Conservation (phyloP, 2,113 vertebrate species). For the Micronycteris hirsuta region DNA sequence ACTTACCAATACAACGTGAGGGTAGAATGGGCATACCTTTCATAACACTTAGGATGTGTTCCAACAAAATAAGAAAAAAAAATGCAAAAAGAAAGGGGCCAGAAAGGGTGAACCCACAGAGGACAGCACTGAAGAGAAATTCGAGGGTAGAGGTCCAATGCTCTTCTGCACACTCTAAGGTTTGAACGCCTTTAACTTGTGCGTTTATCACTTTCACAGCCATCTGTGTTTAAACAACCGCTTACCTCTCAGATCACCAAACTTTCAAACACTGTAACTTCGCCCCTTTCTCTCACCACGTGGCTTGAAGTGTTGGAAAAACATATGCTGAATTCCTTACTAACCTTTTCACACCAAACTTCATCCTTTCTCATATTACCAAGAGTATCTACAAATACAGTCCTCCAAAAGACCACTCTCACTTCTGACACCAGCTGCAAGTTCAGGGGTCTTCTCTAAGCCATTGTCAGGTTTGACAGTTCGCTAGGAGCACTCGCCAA, state of each 20-base stretch:
- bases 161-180: neutral
- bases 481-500: neutral
- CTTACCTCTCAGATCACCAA: neutral
- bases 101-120: neutral
- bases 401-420: neutral
- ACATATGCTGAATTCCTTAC: neutral
- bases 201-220: neutral
- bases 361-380: neutral
- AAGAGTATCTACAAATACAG: neutral
- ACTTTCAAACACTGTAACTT: neutral
- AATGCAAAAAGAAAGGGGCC: neutral
- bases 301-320: neutral
- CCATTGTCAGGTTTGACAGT: neutral
- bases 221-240: neutral
- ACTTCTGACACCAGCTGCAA: neutral
- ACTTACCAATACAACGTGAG: rapidly evolving
- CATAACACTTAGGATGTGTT: neutral
- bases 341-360: neutral
- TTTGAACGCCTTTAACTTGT: neutral
- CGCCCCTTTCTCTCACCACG: neutral
- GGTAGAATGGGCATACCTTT: neutral
- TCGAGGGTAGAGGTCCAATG: neutral
- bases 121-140: neutral
- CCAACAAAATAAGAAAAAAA: neutral
- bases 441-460: neutral